These are phyloP conservation scores for Galeopterus variegatus DNA, from an alignment of 2,113 vertebrate species.

Conservation along the genomic window DNA sequence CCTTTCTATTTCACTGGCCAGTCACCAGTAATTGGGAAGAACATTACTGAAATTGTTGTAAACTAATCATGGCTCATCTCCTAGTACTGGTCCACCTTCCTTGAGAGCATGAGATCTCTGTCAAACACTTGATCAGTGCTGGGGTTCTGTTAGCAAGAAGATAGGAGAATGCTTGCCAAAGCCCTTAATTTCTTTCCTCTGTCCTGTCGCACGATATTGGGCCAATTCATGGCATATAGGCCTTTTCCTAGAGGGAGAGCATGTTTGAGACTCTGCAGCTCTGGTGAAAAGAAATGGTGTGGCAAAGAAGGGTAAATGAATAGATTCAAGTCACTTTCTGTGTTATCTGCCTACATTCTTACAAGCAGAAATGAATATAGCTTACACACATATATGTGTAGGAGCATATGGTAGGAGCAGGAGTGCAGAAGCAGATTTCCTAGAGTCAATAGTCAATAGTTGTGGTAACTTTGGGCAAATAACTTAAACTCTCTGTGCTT, in stretches of 20 bases:
- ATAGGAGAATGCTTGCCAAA: not conserved
- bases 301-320: not conserved
- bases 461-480: conserved; percentile 1
- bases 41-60: not conserved
- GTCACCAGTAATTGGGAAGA: not conserved
- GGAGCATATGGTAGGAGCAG: not conserved
- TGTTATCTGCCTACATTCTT: not conserved
- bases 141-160: not conserved
- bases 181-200: not conserved
- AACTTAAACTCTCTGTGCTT: not conserved
- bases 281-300: conserved; percentile 16
- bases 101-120: not conserved
- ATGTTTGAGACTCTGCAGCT: not conserved
- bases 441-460: conserved; percentile 21
- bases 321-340: not conserved
- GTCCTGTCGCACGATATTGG: not conserved
- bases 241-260: not conserved
- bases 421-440: not conserved
- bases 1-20: not conserved
- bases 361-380: not conserved
- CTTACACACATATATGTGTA: not conserved
- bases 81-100: not conserved
- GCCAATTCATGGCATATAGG: not conserved
- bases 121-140: not conserved
- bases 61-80: not conserved